Percentiles rank a stretch among this genome's conserved stretches.
phyloP scores from a whole-genome alignment of 2,888 invertebrate genomes.

The Caenorhabditis sp. region DNA sequence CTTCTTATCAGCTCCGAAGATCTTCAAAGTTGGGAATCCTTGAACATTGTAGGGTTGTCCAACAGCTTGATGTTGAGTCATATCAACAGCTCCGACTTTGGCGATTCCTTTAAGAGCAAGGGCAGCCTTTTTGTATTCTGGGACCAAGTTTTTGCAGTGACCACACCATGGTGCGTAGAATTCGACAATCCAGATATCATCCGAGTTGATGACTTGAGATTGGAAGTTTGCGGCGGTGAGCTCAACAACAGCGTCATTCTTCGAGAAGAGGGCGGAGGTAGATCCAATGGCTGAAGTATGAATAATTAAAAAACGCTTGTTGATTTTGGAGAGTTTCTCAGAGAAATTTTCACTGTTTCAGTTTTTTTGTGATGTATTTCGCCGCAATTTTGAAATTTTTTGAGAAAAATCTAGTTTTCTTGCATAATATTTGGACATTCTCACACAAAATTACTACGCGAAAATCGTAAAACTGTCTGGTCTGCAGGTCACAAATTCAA shows the following conservation, averaged over 20 bases:
- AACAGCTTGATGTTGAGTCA: constrained; percentile 85
- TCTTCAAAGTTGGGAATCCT: constrained; percentile 95
- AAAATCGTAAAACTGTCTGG: neutral
- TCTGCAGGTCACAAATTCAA: no score
- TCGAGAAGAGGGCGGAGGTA: constrained; percentile 51
- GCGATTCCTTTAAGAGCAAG: constrained; percentile 89
- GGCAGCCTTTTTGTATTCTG: constrained; percentile 93
- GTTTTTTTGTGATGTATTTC: no score
- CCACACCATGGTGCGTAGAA: constrained; percentile 91
- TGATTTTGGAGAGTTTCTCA: no score
- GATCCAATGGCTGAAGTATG: constrained; percentile 32
- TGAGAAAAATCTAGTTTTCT: no score
- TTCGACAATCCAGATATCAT: constrained; percentile 92
- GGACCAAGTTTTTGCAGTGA: constrained; percentile 83
- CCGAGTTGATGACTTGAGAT: constrained; percentile 81
- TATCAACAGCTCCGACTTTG: constrained; percentile 92
- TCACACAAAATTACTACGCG: neutral
- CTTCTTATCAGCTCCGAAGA: constrained; percentile 85
- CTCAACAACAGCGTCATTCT: constrained; percentile 78
- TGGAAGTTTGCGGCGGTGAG: constrained; percentile 89
- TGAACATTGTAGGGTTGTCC: constrained; percentile 83
- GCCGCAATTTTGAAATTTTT: no score
- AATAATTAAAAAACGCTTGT: neutral
- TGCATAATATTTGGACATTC: constrained; percentile 7
- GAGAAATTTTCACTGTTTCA: no score